phyloP scores from a whole-genome alignment of 2,797 vertebrate genomes.

The Staurois parvus region DNA sequence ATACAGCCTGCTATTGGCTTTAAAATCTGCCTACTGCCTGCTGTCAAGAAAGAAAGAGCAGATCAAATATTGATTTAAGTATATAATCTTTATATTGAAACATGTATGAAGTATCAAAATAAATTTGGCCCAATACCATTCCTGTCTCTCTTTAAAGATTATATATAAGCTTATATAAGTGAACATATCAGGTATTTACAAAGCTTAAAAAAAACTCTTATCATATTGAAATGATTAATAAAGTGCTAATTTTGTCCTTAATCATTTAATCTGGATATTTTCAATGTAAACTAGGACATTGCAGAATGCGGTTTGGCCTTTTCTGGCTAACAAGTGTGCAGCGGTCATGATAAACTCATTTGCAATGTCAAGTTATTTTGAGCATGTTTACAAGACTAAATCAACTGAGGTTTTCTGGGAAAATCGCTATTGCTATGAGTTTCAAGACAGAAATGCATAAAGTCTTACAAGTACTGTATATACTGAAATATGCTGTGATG shows the following conservation, averaged over 20 bases:
- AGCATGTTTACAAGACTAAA: slow-evolving; percentile 32
- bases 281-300: slow-evolving; percentile 19
- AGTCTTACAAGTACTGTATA: not conserved
- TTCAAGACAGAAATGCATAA: not conserved
- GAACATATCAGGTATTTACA: no score
- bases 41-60: no score
- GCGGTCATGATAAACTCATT: slow-evolving; percentile 30
- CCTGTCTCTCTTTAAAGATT: no score
- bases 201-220: not conserved
- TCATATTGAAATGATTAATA: not conserved
- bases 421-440: not conserved
- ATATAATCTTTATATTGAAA: no score
- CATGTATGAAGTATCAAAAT: no score
- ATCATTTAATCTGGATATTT: slow-evolving; percentile 4
- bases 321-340: slow-evolving; percentile 35
- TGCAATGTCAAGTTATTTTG: slow-evolving; percentile 50
- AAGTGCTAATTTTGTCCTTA: not conserved
- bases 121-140: no score
- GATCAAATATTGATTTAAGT: no score
- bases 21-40: no score
- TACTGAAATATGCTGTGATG: not conserved
- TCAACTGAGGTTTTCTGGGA: slow-evolving; percentile 18
- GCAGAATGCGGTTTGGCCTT: slow-evolving; percentile 21
- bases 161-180: no score
- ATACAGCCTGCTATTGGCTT: no score